Evolutionary conservation across 2,888 invertebrate genomes (phyloP).

Genomic region (Adineta ricciae): DNA sequence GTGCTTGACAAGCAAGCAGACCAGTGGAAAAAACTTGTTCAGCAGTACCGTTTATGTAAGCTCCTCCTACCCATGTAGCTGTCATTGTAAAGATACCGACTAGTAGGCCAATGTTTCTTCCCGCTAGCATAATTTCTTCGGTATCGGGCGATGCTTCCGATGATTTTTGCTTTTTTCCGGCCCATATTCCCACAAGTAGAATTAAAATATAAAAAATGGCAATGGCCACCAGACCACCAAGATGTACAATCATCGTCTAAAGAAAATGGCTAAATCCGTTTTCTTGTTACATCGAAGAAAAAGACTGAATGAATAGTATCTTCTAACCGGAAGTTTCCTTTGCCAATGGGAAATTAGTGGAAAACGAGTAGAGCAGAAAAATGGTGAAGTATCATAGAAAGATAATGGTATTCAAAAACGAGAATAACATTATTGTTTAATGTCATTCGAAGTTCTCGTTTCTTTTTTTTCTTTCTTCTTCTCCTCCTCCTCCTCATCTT

Average conservation of each 20-base stretch:
- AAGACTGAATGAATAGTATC: neutral
- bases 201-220: conserved; percentile 90
- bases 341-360: neutral
- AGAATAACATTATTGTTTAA: neutral
- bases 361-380: neutral
- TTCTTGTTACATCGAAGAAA: neutral
- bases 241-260: conserved; percentile 49
- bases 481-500: too few relatives aligned
- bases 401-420: neutral
- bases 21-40: conserved; percentile 34
- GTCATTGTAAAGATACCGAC: conserved; percentile 99
- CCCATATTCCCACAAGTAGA: conserved; percentile 89
- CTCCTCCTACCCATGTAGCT: conserved; percentile 38
- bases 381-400: neutral
- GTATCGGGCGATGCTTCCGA: conserved; percentile 51
- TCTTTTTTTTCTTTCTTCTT: too few relatives aligned
- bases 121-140: conserved; percentile 96
- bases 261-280: neutral
- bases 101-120: conserved; percentile 82
- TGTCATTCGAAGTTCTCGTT: neutral
- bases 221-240: conserved; percentile 83
- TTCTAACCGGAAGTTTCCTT: neutral
- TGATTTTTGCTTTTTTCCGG: conserved; percentile 65
- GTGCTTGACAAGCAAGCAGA: conserved; percentile 36
- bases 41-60: conserved; percentile 37